Evolutionary conservation across 2,113 vertebrate species (phyloP).

Genomic region (Mustela lutreola): DNA sequence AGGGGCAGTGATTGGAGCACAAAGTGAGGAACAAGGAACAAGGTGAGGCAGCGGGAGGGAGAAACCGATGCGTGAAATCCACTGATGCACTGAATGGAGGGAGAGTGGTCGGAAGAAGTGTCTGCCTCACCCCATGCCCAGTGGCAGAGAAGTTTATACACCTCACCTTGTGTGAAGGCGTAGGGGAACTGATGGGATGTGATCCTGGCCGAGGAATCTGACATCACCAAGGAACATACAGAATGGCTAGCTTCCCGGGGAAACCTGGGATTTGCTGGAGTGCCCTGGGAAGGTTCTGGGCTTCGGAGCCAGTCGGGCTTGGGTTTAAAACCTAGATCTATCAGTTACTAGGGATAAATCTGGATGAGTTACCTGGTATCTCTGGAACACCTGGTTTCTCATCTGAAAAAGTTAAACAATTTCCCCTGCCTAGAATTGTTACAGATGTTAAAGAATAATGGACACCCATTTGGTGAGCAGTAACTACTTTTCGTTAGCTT

Average conservation of each 20-base stretch:
- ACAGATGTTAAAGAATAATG: not conserved
- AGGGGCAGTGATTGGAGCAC: too few relatives aligned
- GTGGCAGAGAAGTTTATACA: accelerated
- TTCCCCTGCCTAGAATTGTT: not conserved
- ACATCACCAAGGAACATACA: accelerated
- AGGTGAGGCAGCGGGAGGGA: accelerated
- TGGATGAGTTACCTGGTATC: not conserved
- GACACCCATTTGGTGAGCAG: too few relatives aligned
- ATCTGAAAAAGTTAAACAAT: not conserved
- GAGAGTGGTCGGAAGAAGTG: accelerated
- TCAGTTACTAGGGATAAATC: not conserved
- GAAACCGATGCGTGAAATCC: accelerated
- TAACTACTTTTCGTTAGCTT: not conserved
- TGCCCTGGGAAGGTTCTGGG: too few relatives aligned
- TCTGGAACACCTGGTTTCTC: not conserved
- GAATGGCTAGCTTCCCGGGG: not conserved
- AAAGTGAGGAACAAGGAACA: accelerated
- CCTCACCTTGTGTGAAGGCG: too few relatives aligned
- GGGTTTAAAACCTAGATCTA: not conserved
- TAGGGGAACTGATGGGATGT: accelerated
- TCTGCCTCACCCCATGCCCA: too few relatives aligned
- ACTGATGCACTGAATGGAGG: accelerated
- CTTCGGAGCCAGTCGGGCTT: too few relatives aligned
- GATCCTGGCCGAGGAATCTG: too few relatives aligned
- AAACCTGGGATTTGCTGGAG: not conserved